Base-by-base conservation (phyloP, 2,888 invertebrate species). In the Heliconius cydno region DNA sequence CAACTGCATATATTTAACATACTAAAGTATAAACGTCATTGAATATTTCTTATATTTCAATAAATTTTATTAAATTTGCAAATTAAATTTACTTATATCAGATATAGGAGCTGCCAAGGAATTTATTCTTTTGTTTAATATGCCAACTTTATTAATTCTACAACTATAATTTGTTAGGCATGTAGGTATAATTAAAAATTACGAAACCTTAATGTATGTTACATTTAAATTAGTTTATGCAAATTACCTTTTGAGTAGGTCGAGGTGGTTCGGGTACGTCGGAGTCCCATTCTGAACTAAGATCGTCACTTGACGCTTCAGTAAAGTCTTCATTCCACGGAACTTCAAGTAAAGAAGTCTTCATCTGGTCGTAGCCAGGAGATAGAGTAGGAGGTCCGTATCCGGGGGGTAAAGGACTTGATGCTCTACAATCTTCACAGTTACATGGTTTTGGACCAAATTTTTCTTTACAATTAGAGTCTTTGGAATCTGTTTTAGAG, bases 261-360 rank as follows among this genome's bases (percentile, higher is more conserved):
- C 92, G 92, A 46, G 92, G 90, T 2, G 94, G 94, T 77, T 96
- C 96, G 25, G 96, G 96, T 12, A 96, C 97, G 91, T 98, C 98
- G 3, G 98, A 98, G 89, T 98, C 98, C 98, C 98, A 98, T 88
- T 98, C 98, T 22, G 98, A 98, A 90, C 98, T 98, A 82, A 98
- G 96, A 91, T 98, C 98, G 90, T 98, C 98, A 88, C 98, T 98
- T 84, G 98, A 98, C n/a, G 98, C 97, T 87, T 98, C 98, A 22
- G 98, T 98, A 90, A 97, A 98, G 87, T 98, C 98, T 82, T 96
- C 94, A 52, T 95, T 95, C 94, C 96, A 95, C 0, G 97, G 97
- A 84, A 98, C 98, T 87, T 97, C 96, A 83, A 98, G 91, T 77
- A 98, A 91, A 38, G 97, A 97, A 86, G 96, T 97, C 86, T 97